These are phyloP conservation scores for Odontocolon sp. DNA, from an alignment of 2,888 invertebrate genomes.

Conservation along the genomic window DNA sequence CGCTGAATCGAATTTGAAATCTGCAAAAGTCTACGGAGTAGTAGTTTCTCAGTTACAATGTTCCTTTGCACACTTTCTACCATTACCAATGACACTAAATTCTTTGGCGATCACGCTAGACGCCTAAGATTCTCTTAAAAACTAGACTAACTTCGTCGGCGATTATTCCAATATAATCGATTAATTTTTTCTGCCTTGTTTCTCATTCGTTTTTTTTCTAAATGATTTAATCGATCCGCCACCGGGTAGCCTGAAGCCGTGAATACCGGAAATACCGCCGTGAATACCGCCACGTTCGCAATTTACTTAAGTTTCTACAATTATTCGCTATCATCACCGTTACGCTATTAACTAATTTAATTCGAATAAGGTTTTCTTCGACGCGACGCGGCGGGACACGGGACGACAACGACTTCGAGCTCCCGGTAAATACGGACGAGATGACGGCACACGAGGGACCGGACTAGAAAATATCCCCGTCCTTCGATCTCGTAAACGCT, in stretches of 20 bases:
- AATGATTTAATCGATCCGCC: slow-evolving; percentile 6
- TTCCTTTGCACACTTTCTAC: slow-evolving; percentile 32
- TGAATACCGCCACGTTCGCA: neutral
- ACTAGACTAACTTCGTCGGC: slow-evolving; percentile 49
- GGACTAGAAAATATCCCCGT: slow-evolving; percentile 23
- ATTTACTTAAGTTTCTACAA: slow-evolving; percentile 52
- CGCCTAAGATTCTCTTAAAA: slow-evolving; percentile 56
- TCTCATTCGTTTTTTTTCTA: neutral
- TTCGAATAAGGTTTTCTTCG: slow-evolving; percentile 56
- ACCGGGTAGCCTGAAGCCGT: neutral
- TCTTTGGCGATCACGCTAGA: slow-evolving; percentile 53
- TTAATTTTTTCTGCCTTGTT: slow-evolving; percentile 2
- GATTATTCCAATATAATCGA: slow-evolving; percentile 3
- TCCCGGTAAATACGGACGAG: slow-evolving; percentile 21
- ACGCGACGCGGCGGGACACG: neutral
- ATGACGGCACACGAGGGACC: slow-evolving; percentile 21
- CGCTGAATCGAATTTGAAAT: slow-evolving; percentile 47
- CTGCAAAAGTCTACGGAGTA: slow-evolving; percentile 36
- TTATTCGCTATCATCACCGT: slow-evolving; percentile 62
- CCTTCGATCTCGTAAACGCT: slow-evolving; percentile 66
- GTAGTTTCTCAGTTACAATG: slow-evolving; percentile 33
- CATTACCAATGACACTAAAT: slow-evolving; percentile 55
- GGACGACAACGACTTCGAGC: neutral
- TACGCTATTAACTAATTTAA: slow-evolving; percentile 60
- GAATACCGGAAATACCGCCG: too few species aligned